phyloP scores from a whole-genome alignment of 2,113 vertebrate genomes.

The Theristicus caerulescens region DNA sequence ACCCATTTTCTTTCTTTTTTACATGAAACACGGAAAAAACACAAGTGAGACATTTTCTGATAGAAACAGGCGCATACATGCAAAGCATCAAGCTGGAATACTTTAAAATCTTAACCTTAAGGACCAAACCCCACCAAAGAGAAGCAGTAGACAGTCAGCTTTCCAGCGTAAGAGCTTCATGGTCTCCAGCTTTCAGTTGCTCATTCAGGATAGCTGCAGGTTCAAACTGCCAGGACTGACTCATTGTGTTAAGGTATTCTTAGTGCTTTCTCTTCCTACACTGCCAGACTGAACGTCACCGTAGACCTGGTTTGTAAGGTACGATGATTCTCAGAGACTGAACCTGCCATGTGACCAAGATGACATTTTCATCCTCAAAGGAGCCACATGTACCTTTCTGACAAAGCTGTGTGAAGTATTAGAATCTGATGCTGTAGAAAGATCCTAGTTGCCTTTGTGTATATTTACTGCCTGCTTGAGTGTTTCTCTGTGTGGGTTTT shows the following conservation, averaged over 20 bases:
- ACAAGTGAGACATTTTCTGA: slow-evolving; percentile 56
- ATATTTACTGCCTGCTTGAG: slow-evolving; percentile 99
- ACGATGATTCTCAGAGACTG: slow-evolving; percentile 53
- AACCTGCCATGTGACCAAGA: slow-evolving; percentile 81
- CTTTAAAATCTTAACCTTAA: slow-evolving; percentile 48
- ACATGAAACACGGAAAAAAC: slow-evolving; percentile 62
- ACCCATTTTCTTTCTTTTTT: slow-evolving; percentile 44
- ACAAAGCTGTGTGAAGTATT: slow-evolving; percentile 97
- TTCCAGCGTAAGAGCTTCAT: slow-evolving; percentile 56
- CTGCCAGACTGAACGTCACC: slow-evolving; percentile 75
- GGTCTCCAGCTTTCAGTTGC: slow-evolving; percentile 63
- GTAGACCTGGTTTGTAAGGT: slow-evolving; percentile 65
- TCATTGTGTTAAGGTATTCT: slow-evolving; percentile 44
- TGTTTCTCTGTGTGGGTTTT: slow-evolving; percentile 97
- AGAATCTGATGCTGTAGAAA: slow-evolving; percentile 98
- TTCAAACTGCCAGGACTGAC: slow-evolving; percentile 62
- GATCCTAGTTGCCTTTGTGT: slow-evolving; percentile 99
- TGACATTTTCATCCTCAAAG: slow-evolving; percentile 74
- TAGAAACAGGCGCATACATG: slow-evolving; percentile 50
- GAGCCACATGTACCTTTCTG: slow-evolving; percentile 89
- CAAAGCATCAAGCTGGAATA: slow-evolving; percentile 60
- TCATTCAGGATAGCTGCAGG: slow-evolving; percentile 71
- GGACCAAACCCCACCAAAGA: slow-evolving; percentile 72
- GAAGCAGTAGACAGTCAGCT: slow-evolving; percentile 46
- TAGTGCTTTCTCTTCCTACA: slow-evolving; percentile 74